Conservation (phyloP, 2,113 vertebrate genomes). For the Limnothrissa miodon region DNA sequence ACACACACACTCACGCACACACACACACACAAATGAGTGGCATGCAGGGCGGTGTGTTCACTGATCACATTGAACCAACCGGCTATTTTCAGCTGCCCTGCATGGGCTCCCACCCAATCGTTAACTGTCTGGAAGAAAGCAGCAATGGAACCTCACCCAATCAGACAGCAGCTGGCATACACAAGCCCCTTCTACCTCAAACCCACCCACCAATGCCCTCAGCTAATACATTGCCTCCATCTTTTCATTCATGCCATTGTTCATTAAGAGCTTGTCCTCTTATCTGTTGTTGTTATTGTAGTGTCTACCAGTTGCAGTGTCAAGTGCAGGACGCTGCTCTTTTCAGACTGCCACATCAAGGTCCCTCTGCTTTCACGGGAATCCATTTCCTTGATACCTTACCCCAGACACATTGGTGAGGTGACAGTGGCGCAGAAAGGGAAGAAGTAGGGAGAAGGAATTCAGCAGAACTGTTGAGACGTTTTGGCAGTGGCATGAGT, state of each 20-base stretch:
- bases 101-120: slow-evolving; percentile 34
- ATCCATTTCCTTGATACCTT: not conserved
- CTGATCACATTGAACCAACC: not conserved
- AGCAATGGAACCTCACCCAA: slow-evolving; percentile 28
- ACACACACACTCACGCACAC: not conserved
- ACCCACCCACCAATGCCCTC: not conserved
- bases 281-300: not conserved
- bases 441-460: not conserved
- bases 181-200: not conserved
- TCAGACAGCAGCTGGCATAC: slow-evolving; percentile 21
- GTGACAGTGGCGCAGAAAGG: not conserved
- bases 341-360: slow-evolving; percentile 27
- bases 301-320: not conserved
- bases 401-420: not conserved
- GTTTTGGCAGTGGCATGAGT: not conserved
- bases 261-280: not conserved
- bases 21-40: not conserved
- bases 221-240: not conserved
- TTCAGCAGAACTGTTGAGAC: not conserved
- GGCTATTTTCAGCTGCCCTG: slow-evolving; percentile 30
- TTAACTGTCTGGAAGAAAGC: slow-evolving; percentile 20
- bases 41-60: not conserved
- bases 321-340: slow-evolving; percentile 16
- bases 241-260: slow-evolving; percentile 26
- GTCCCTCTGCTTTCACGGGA: not conserved